Base-by-base conservation (phyloP, 2,888 invertebrate species). In the Antitype chi region DNA sequence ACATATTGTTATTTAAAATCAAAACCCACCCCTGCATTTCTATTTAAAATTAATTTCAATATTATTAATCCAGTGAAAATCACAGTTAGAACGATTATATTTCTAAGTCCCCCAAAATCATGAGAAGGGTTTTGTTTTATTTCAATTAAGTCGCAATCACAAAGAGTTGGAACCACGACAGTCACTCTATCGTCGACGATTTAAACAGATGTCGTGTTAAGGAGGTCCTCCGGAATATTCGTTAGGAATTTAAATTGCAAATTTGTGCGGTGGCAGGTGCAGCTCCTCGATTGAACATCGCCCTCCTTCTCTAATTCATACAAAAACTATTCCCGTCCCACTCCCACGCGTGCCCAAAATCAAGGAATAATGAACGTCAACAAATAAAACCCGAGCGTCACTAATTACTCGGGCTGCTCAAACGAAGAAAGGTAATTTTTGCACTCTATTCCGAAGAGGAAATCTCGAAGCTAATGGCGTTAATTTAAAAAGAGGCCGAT, bases 121-220 rank as follows among this genome's bases (percentile, higher is more conserved):
- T 88, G 85, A 89, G 90, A 93, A 94, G 94, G 95, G 94, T 95
- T 95, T 94, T 95, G 94, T 95, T 95, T 95, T 95, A 96, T 96
- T 96, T 96, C 95, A 96, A 96, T 96, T 94, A 96, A 94, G 92
- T 92, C 92, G 92, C 94, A 94, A 95, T 95, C 94, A 94, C 94
- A 95, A 96, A 95, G 95, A 95, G 93, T 94, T 94, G 90, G 87
- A 89, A 92, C 94, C 94, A 88, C 94, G 94, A 92, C 93, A 94
- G 95, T 95, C 94, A 95, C 94, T 96, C 95, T 92, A 96, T 96
- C 93, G 94, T 93, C 96, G 94, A 92, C 94, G 95, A 96, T 96
- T 96, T 95, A 96, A 96, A 95, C 96, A 96, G 96, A 97, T 97
- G 96, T 97, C 97, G 96, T 97, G 97, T 96, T 97, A 97, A 97